Conservation (phyloP, 2,113 vertebrate species). For the Perccottus glenii region DNA sequence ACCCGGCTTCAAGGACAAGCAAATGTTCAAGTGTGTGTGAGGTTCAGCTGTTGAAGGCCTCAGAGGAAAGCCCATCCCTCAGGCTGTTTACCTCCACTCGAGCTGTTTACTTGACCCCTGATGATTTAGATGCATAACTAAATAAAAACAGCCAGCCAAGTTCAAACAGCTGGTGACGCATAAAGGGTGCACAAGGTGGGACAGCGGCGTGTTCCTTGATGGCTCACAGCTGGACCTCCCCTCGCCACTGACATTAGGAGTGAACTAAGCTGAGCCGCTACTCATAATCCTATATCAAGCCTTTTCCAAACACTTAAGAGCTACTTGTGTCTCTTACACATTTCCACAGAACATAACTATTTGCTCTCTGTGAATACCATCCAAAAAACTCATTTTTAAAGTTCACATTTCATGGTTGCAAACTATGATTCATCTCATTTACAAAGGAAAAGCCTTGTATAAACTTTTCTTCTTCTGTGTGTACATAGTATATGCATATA, state of each 20-base stretch:
- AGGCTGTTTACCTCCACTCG: slow-evolving; percentile 75
- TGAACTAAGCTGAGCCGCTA: slow-evolving; percentile 29
- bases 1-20: slow-evolving; percentile 28
- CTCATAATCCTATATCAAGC: slow-evolving; percentile 40
- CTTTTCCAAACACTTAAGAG: slow-evolving; percentile 37
- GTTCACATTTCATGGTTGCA: slow-evolving; percentile 22
- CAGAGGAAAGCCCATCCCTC: slow-evolving; percentile 70
- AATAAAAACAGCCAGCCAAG: slow-evolving; percentile 74
- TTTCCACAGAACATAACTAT: slow-evolving; percentile 42
- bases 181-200: slow-evolving; percentile 68
- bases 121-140: slow-evolving; percentile 78
- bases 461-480: slow-evolving; percentile 46
- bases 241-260: slow-evolving; percentile 43
- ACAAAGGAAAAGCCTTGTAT: slow-evolving; percentile 34
- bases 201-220: slow-evolving; percentile 66
- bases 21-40: slow-evolving; percentile 27
- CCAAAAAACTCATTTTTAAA: slow-evolving; percentile 50
- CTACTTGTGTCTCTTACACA: slow-evolving; percentile 31
- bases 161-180: slow-evolving; percentile 76
- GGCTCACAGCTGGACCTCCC: slow-evolving; percentile 74
- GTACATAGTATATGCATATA: slow-evolving; percentile 48
- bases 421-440: slow-evolving; percentile 41
- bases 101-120: slow-evolving; percentile 79
- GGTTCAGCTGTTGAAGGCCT: slow-evolving; percentile 59
- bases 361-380: slow-evolving; percentile 11